Conservation (phyloP, 2,888 invertebrate genomes). For the Meloe dianella region DNA sequence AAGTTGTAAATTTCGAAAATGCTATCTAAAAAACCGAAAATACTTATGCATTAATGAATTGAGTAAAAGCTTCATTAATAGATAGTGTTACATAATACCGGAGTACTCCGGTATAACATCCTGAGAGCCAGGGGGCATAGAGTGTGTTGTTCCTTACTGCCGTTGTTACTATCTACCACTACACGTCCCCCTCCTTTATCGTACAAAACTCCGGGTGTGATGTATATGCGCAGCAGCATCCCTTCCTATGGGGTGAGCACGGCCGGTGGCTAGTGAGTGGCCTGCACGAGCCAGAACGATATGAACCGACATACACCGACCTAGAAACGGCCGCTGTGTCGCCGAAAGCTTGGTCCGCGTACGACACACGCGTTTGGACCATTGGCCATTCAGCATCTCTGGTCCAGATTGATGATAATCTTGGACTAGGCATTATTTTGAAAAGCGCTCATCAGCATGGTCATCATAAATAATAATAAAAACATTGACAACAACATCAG, state of each 20-base stretch:
- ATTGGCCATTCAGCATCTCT: constrained; percentile 58
- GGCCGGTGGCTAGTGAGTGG: constrained; percentile 65
- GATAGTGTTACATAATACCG: constrained; percentile 40
- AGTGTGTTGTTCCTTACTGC: not conserved
- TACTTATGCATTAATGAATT: no score
- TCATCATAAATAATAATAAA: not conserved
- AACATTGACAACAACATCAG: not conserved
- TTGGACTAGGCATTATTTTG: not conserved
- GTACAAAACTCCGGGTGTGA: constrained; percentile 34
- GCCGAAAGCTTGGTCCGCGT: constrained; percentile 50
- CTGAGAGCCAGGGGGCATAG: constrained; percentile 49
- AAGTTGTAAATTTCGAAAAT: no score
- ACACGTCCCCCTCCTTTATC: constrained; percentile 44
- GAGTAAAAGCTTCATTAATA: not conserved
- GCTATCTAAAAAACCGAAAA: no score
- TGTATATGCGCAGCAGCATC: constrained; percentile 57
- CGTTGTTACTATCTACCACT: not conserved
- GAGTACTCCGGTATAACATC: constrained; percentile 51
- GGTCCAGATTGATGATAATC: constrained; percentile 41
- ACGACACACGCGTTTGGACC: constrained; percentile 60
- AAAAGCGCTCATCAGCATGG: not conserved
- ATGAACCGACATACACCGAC: constrained; percentile 45
- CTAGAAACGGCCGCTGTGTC: constrained; percentile 36
- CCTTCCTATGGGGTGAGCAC: constrained; percentile 62
- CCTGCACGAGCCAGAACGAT: constrained; percentile 52